Evolutionary conservation across 2,113 vertebrate species (phyloP).

Genomic region (Aegithalos caudatus): DNA sequence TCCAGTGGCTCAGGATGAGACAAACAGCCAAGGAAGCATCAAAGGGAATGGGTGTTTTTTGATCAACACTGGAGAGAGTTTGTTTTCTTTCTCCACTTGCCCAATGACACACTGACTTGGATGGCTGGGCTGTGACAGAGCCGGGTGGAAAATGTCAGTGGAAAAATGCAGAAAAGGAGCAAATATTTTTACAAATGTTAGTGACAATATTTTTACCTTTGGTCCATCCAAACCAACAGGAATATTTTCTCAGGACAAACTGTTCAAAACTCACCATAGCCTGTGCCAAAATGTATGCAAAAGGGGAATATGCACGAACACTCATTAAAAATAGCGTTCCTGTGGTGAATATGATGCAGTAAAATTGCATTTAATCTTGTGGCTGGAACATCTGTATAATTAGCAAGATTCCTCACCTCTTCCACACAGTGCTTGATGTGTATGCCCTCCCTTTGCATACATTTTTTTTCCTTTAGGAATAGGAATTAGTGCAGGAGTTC

Average conservation of each 20-base stretch:
- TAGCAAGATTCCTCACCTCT: slow-evolving; percentile 20
- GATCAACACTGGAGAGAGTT: slow-evolving; percentile 51
- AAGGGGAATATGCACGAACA: neutral
- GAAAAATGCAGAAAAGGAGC: slow-evolving; percentile 61
- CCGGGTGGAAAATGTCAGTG: slow-evolving; percentile 56
- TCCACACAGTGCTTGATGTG: neutral
- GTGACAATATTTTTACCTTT: slow-evolving; percentile 60
- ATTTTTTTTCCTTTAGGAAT: neutral
- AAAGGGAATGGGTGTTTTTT: slow-evolving; percentile 48
- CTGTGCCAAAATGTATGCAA: slow-evolving; percentile 49
- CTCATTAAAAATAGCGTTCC: slow-evolving; percentile 1
- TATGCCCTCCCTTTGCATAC: neutral
- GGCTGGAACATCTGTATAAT: slow-evolving; percentile 37
- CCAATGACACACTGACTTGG: slow-evolving; percentile 59
- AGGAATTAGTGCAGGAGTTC: neutral
- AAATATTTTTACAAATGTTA: slow-evolving; percentile 62
- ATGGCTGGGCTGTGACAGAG: slow-evolving; percentile 56
- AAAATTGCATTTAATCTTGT: neutral
- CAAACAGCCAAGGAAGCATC: slow-evolving; percentile 65
- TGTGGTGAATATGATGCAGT: slow-evolving; percentile 1
- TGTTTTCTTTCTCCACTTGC: slow-evolving; percentile 61
- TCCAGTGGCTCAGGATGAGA: slow-evolving; percentile 40
- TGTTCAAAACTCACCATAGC: neutral
- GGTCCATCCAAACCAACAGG: slow-evolving; percentile 55
- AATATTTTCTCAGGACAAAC: slow-evolving; percentile 51